Conservation (phyloP, 2,113 vertebrate genomes). For the Geococcyx californianus region DNA sequence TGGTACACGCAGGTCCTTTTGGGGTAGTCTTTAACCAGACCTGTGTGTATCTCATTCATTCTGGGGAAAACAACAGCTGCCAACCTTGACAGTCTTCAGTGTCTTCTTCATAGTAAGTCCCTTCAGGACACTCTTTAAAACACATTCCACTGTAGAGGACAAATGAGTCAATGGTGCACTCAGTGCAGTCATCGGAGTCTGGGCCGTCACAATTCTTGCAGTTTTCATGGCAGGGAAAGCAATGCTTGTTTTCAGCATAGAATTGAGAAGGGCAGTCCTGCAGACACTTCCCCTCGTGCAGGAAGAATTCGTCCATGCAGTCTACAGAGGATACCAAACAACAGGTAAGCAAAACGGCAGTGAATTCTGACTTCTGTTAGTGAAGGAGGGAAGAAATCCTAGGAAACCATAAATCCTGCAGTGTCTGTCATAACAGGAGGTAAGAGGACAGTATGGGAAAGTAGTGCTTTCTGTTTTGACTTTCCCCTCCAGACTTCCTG, state of each 20-base stretch:
- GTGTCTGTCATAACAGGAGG: not conserved
- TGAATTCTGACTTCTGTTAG: not conserved
- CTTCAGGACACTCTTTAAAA: slow-evolving; percentile 75
- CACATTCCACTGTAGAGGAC: slow-evolving; percentile 79
- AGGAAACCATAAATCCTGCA: not conserved
- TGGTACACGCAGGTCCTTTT: rapidly evolving
- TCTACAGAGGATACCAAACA: slow-evolving; percentile 64
- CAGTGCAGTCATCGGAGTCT: slow-evolving; percentile 77
- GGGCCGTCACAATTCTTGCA: slow-evolving; percentile 85
- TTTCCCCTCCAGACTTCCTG: not conserved
- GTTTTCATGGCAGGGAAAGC: slow-evolving; percentile 79
- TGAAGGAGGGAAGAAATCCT: not conserved
- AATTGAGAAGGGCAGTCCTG: slow-evolving; percentile 81
- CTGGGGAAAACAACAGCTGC: not conserved
- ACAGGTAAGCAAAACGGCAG: rapidly evolving
- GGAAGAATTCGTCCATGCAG: slow-evolving; percentile 79
- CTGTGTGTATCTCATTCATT: not conserved
- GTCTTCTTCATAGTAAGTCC: slow-evolving; percentile 75
- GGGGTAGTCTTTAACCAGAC: not conserved
- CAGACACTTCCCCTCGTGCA: slow-evolving; percentile 78
- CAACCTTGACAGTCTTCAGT: slow-evolving; percentile 83
- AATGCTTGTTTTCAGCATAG: slow-evolving; percentile 73
- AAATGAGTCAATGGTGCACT: slow-evolving; percentile 60
- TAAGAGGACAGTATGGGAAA: not conserved
- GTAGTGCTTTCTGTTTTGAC: not conserved